Evolutionary conservation across 2,888 invertebrate species (phyloP), one percentile per base, ranked within the genome.

Genomic region (Alloscopus bannaensis): DNA sequence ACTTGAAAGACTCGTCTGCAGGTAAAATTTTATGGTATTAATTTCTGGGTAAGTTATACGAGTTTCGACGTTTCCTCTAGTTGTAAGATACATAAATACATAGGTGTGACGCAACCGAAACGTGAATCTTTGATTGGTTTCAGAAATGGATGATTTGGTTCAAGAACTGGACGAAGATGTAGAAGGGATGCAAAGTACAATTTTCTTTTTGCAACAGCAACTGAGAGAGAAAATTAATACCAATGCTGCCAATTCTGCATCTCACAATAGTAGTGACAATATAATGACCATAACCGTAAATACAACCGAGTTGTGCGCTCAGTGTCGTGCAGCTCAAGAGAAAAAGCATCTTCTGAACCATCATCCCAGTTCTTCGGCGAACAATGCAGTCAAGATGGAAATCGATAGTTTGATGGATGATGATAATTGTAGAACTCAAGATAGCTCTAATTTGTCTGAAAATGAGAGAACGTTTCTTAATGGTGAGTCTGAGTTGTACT

Each of bases 111-210:
- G n/a, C n/a, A n/a, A n/a, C n/a, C n/a, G n/a, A n/a, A n/a, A n/a
- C n/a, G n/a, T n/a, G n/a, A n/a, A n/a, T n/a, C n/a, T n/a, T n/a
- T n/a, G n/a, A n/a, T n/a, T n/a, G n/a, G n/a, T n/a, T n/a, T n/a
- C n/a, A 95, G 98, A 99, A 89, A 89, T 98, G 87, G 98, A 98
- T 88, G 97, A 97, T 88, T 95, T 98, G 88, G 91, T 99, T 60
- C 95, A 96, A 88, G 98, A 98, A 88, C 89, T 98, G 82, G 99
- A 99, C 87, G 98, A 98, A 89, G 98, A 98, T 88, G 95, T 98
- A 45, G 99, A 99, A 89, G 98, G 98, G 24, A 97, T 99, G 97
- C 98, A 98, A 90, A 96, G 97, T 88, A 98, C 98, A 82, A 97
- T 98, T 87, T 91, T 95, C 88, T 95, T 95, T 89, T 91, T 98